Percentiles rank a stretch among this genome's conserved stretches.
These are phyloP conservation scores for Antheraea mylitta DNA, from an alignment of 1,140 invertebrate species.

Conservation along the genomic window DNA sequence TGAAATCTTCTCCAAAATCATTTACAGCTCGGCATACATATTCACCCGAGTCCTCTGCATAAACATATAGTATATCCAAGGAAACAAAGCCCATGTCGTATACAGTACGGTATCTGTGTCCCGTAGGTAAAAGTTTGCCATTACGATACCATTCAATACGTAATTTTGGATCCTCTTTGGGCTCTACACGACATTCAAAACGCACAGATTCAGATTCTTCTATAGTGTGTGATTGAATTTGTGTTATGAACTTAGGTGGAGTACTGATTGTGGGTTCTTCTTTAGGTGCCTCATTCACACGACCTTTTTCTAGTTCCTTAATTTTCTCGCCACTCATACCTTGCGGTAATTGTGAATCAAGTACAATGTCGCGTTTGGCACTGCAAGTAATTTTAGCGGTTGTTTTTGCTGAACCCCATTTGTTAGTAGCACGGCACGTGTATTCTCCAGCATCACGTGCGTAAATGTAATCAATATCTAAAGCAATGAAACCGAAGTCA, in stretches of 20 bases:
- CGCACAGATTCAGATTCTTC: constrained; percentile 94
- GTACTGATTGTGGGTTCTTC: constrained; percentile 80
- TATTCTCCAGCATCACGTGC: constrained; percentile 93
- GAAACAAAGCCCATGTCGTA: constrained; percentile 98
- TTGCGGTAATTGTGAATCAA: constrained; percentile 94
- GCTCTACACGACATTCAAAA: constrained; percentile 97
- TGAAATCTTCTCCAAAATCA: constrained; percentile 92
- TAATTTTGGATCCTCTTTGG: constrained; percentile 95
- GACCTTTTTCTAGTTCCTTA: constrained; percentile 94
- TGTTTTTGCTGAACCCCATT: constrained; percentile 91
- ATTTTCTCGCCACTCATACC: constrained; percentile 96
- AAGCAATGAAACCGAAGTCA: constrained; percentile 96
- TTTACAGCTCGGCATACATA: constrained; percentile 94
- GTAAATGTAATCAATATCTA: constrained; percentile 94
- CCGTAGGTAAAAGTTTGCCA: constrained; percentile 91
- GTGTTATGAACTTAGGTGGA: constrained; percentile 92
- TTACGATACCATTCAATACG: constrained; percentile 96
- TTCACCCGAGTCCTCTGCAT: constrained; percentile 95
- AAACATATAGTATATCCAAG: constrained; percentile 95
- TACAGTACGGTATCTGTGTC: constrained; percentile 94
- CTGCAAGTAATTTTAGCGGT: constrained; percentile 90
- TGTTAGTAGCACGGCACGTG: constrained; percentile 92
- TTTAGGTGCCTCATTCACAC: constrained; percentile 85
- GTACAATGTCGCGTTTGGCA: constrained; percentile 92
- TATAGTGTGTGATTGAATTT: constrained; percentile 88